These are phyloP conservation scores for Drosophila phalerata DNA, from an alignment of 2,888 invertebrate genomes.

Conservation along the genomic window DNA sequence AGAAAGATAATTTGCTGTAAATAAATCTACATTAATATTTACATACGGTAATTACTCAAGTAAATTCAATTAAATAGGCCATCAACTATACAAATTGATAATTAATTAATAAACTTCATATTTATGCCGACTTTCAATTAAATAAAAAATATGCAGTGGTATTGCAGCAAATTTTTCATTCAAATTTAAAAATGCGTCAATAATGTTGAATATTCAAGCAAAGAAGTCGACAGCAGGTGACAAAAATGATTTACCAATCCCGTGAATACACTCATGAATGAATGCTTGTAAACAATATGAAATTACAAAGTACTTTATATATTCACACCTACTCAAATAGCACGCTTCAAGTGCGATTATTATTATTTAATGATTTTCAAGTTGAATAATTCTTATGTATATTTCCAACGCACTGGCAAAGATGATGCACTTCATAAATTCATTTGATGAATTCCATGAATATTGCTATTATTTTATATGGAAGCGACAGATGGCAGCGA, in stretches of 20 bases:
- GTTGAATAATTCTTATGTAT: constrained; percentile 33
- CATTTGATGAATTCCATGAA: constrained; percentile 74
- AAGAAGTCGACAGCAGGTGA: not conserved
- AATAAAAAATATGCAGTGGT: not conserved
- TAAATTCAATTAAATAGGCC: not conserved
- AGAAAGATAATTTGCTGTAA: not conserved
- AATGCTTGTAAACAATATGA: not conserved
- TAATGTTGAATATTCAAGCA: not conserved
- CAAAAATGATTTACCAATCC: not conserved
- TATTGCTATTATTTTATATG: constrained; percentile 58
- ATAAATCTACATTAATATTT: not conserved
- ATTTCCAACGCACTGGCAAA: constrained; percentile 29
- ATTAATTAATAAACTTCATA: not conserved
- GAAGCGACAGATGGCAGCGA: constrained; percentile 36
- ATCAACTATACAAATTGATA: not conserved
- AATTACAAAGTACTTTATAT: constrained; percentile 19
- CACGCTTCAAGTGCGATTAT: not conserved
- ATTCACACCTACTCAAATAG: constrained; percentile 2
- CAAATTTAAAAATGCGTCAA: not conserved
- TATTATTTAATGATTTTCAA: constrained; percentile 43
- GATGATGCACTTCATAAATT: constrained; percentile 61
- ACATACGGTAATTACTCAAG: not conserved
- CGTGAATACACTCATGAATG: not conserved
- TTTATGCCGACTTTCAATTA: not conserved
- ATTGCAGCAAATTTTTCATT: not conserved